A percentile compares a stretch with the other conserved stretches of the same genome.
Conservation (phyloP, 2,797 vertebrate species). For the Cuculus canorus region DNA sequence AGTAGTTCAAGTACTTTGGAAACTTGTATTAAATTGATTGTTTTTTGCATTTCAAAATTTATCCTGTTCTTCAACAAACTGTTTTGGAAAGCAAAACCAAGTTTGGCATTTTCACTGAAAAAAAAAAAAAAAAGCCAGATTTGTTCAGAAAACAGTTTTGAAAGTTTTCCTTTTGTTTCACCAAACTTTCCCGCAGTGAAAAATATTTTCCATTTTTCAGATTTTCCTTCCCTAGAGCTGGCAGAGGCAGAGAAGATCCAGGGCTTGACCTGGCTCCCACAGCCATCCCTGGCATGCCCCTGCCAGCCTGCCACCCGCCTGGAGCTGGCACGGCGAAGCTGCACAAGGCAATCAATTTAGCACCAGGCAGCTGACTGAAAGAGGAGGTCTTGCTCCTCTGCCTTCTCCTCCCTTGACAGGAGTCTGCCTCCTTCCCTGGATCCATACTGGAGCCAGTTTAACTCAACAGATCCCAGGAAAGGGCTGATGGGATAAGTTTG, state of each 20-base stretch:
- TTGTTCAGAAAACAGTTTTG: neutral
- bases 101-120: neutral
- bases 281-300: rapidly evolving
- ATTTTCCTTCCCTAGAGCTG: neutral
- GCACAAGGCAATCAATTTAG: neutral
- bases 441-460: neutral
- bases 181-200: neutral
- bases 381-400: neutral
- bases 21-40: neutral
- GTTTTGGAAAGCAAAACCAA: neutral
- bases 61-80: neutral
- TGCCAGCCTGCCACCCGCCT: neutral
- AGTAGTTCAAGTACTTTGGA: neutral
- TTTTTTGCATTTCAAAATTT: neutral
- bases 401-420: neutral
- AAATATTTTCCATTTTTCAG: neutral
- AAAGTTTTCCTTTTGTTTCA: neutral
- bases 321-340: neutral
- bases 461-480: neutral
- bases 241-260: neutral
- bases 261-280: neutral
- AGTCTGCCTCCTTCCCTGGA: neutral
- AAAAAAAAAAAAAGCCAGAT: neutral
- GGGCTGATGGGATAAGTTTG: neutral
- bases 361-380: neutral